Percentiles rank a stretch among this genome's conserved stretches.
These are phyloP conservation scores for Andrena cerasifolii DNA, from an alignment of 1,140 invertebrate species.

Conservation along the genomic window DNA sequence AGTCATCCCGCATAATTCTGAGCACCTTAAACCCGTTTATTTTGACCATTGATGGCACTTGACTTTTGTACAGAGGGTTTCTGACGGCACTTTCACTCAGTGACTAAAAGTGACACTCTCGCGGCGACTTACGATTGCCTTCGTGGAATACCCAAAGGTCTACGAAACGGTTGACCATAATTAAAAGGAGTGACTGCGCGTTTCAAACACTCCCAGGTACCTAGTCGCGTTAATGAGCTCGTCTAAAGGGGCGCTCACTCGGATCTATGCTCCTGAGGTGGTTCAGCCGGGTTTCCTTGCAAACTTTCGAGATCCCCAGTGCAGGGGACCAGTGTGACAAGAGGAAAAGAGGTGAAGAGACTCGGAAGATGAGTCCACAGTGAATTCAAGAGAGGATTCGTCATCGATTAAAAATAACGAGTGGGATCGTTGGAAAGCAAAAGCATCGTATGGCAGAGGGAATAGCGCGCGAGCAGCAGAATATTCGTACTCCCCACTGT, in stretches of 20 bases:
- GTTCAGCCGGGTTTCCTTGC: background rate
- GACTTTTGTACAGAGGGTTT: background rate
- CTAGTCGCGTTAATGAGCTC: background rate
- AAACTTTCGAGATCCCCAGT: background rate
- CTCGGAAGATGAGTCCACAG: background rate
- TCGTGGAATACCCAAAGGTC: no score
- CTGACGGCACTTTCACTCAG: background rate
- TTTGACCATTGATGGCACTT: background rate
- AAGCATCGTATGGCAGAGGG: conserved; percentile 1
- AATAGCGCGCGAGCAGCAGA: conserved; percentile 42
- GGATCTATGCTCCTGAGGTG: background rate
- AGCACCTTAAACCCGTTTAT: background rate
- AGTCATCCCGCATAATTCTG: background rate
- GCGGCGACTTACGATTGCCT: background rate
- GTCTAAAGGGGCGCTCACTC: background rate
- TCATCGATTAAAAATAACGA: conserved; percentile 62
- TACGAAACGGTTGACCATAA: background rate
- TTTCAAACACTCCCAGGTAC: background rate
- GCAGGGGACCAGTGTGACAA: background rate
- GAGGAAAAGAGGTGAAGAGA: background rate
- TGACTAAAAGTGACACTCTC: no score
- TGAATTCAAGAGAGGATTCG: conserved; percentile 43
- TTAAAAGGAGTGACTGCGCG: background rate
- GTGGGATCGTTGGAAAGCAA: conserved; percentile 25
- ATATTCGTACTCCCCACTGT: conserved; percentile 54